These are phyloP conservation scores for Byasa hedistus DNA, from an alignment of 2,888 invertebrate species.

Conservation along the genomic window DNA sequence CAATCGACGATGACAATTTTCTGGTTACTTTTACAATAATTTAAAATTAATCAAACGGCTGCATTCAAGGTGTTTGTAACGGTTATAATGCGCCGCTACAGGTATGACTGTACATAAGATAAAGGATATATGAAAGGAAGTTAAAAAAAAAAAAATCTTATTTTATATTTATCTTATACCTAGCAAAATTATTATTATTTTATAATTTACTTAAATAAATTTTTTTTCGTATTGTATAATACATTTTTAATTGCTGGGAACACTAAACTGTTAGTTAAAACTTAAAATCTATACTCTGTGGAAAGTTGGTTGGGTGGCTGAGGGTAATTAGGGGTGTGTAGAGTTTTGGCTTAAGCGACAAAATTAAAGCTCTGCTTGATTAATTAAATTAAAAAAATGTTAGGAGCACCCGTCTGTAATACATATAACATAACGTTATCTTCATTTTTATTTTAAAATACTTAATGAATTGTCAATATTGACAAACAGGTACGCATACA, in stretches of 20 bases:
- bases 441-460: slow-evolving; percentile 30
- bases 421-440: slow-evolving; percentile 16
- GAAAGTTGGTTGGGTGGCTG: slow-evolving; percentile 29
- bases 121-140: too few relatives aligned
- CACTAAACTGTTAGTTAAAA: not conserved
- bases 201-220: too few relatives aligned
- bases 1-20: too few relatives aligned
- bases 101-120: too few relatives aligned
- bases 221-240: too few relatives aligned
- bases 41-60: too few relatives aligned
- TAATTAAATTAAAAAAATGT: slow-evolving; percentile 27
- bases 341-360: slow-evolving; percentile 12
- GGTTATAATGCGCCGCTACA: too few relatives aligned
- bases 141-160: too few relatives aligned
- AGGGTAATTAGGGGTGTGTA: slow-evolving; percentile 22
- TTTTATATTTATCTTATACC: too few relatives aligned
- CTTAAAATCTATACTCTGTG: slow-evolving; percentile 21
- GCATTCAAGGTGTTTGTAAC: too few relatives aligned
- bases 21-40: too few relatives aligned
- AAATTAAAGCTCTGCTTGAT: slow-evolving; percentile 8
- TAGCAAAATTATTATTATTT: too few relatives aligned
- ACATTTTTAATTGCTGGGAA: not conserved
- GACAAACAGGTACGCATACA: slow-evolving; percentile 72
- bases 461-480: slow-evolving; percentile 52
- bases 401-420: slow-evolving; percentile 20